Base-by-base conservation (phyloP, 1,140 invertebrate species). In the Bombus cullumanus region DNA sequence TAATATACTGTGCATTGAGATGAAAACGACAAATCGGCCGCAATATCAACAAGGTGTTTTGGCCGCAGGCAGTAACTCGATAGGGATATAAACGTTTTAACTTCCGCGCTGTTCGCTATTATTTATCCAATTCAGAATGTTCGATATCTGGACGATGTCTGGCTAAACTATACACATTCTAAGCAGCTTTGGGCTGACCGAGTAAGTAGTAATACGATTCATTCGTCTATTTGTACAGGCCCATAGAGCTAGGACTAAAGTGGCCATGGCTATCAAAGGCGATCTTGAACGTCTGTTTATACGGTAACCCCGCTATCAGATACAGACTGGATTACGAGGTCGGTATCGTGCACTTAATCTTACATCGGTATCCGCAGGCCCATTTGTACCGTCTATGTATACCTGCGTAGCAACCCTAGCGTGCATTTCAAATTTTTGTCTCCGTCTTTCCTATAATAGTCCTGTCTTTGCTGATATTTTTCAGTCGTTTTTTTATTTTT, bases 221-320 rank as follows among this genome's bases (percentile, higher is more conserved):
- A 68, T 87, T 89, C 88, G 89, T 90, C 88, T 89, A 87, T 89
- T 90, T 85, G 85, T 71, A 64, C 71, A 71, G 88, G 62, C 64
- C 77, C 39, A 68, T 73, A 41, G 62, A 79, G 53, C 39, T 53
- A 47, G 85, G 66, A 64, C 76, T 83, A 85, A 90, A 90, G 86
- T 88, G 79, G 82, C 89, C 83, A 76, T 83, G 79, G 75, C 84
- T 90, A 90, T 90, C 89, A 83, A 83, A 88, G 86, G 71, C 79
- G 83, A 90, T 90, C 89, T 85, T 86, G 79, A 85, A 83, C 83
- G 86, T 90, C 86, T 90, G 86, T 90, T 90, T 90, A 90, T 90
- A 90, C 80, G 86, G 86, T 88, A 90, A 90, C 86, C 86, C 74
- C 62, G 86, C 86, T 90, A 90, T 90, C 89, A 90, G 89, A 90